Evolutionary conservation across 2,888 invertebrate species (phyloP).

Genomic region (Hanleya hanleyi): DNA sequence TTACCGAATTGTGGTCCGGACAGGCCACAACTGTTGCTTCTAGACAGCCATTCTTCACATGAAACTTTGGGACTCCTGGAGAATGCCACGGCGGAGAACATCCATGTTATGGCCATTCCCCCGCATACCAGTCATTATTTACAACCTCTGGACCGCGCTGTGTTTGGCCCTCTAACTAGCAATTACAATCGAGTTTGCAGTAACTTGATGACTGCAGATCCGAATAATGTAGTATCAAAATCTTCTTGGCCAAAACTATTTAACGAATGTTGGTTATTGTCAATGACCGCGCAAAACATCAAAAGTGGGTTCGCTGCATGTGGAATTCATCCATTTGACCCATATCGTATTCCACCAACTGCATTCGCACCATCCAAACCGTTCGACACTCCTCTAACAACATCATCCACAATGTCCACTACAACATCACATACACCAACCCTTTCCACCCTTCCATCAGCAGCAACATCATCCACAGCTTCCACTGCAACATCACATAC

Average conservation of each 20-base stretch:
- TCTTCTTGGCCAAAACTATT: not conserved
- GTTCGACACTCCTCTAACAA: too few species aligned
- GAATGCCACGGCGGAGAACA: constrained; percentile 30
- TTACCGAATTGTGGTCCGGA: constrained; percentile 40
- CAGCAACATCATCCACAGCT: too few species aligned
- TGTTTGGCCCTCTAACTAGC: constrained; percentile 19
- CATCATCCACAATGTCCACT: too few species aligned
- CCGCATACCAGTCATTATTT: constrained; percentile 23
- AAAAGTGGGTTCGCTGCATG: too few species aligned
- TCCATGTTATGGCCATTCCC: constrained; percentile 19
- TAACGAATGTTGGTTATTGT: not conserved
- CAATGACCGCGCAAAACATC: not conserved
- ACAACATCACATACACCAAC: too few species aligned
- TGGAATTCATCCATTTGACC: too few species aligned
- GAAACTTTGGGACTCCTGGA: constrained; percentile 39
- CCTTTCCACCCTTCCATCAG: too few species aligned
- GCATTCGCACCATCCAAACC: too few species aligned
- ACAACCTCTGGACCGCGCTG: constrained; percentile 15
- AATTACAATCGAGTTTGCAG: constrained; percentile 17
- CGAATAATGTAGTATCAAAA: not conserved
- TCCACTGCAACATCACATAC: too few species aligned
- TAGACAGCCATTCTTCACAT: constrained; percentile 45
- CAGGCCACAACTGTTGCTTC: constrained; percentile 45
- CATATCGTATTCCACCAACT: too few species aligned
- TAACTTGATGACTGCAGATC: constrained; percentile 4